Percentiles rank a stretch among this genome's conserved stretches.
These are phyloP conservation scores for Drosophila lacteicornis DNA, from an alignment of 1,140 invertebrate species.

Conservation along the genomic window DNA sequence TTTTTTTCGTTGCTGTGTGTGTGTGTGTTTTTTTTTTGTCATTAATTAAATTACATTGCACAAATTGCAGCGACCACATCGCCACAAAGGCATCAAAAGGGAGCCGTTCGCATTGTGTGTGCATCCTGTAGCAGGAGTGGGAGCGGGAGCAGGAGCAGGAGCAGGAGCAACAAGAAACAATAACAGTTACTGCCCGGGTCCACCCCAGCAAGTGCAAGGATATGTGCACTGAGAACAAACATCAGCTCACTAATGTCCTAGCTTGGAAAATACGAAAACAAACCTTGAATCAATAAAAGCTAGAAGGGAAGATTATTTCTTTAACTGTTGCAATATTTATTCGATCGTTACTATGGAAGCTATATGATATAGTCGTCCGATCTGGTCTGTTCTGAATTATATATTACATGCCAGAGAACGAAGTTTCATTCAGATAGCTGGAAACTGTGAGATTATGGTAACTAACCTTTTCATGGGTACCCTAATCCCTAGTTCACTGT, in stretches of 20 bases:
- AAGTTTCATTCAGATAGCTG: too few relatives aligned
- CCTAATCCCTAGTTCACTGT: too few relatives aligned
- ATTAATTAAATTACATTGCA: conserved; percentile 85
- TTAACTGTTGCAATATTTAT: too few relatives aligned
- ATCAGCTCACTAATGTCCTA: background rate
- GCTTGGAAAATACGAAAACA: background rate
- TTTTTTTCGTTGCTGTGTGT: background rate
- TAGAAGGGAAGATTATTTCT: too few relatives aligned
- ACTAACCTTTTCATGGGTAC: too few relatives aligned
- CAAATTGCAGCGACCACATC: conserved; percentile 72
- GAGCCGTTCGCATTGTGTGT: conserved; percentile 28
- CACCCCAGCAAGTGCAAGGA: conserved; percentile 3
- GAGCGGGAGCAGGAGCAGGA: conserved; percentile 21
- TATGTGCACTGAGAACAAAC: conserved; percentile 5
- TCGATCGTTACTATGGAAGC: too few relatives aligned
- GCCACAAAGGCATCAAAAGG: conserved; percentile 23
- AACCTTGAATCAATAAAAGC: too few relatives aligned
- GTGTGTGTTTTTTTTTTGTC: conserved; percentile 63
- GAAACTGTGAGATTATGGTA: too few relatives aligned
- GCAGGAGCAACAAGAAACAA: conserved; percentile 19
- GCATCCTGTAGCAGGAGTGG: conserved; percentile 9
- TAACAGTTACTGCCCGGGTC: conserved; percentile 12
- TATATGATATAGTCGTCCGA: too few relatives aligned
- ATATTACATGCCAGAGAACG: too few relatives aligned
- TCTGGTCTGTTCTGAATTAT: too few relatives aligned